A percentile compares a stretch with the other conserved stretches of the same genome.
phyloP scores from a whole-genome alignment of 2,888 invertebrate genomes.

The Leptodirus hochenwartii region DNA sequence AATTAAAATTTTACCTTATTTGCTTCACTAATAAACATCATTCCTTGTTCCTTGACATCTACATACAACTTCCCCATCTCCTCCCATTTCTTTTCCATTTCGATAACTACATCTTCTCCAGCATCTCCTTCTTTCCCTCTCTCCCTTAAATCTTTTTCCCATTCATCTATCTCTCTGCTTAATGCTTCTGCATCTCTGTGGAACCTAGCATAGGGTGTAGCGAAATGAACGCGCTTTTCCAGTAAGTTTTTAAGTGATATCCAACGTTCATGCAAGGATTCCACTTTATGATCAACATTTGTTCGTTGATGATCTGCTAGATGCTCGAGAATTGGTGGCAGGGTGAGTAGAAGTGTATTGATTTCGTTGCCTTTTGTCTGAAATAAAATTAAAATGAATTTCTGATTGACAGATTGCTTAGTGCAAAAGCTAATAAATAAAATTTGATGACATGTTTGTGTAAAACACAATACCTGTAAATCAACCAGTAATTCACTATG shows the following conservation, averaged over 20 bases:
- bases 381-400: constrained; percentile 14
- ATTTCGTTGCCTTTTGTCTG: constrained; percentile 50
- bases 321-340: constrained; percentile 41
- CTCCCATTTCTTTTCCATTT: constrained; percentile 44
- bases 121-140: constrained; percentile 28
- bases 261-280: constrained; percentile 43
- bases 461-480: constrained; percentile 35
- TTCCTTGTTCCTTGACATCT: constrained; percentile 46
- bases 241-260: constrained; percentile 38
- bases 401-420: not conserved
- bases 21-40: constrained; percentile 44
- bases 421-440: not conserved
- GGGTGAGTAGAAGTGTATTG: constrained; percentile 40
- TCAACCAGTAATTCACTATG: constrained; percentile 57
- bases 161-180: constrained; percentile 40
- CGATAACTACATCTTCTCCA: constrained; percentile 21
- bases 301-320: constrained; percentile 43
- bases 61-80: constrained; percentile 41
- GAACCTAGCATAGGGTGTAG: constrained; percentile 50
- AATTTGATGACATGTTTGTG: not conserved
- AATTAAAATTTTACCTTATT: constrained; percentile 30
- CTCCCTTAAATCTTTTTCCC: constrained; percentile 39
- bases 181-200: constrained; percentile 49
- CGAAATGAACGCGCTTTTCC: constrained; percentile 44
- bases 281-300: constrained; percentile 43